Base-by-base conservation (phyloP, 1,140 invertebrate genomes). In the Magallana angulata region DNA sequence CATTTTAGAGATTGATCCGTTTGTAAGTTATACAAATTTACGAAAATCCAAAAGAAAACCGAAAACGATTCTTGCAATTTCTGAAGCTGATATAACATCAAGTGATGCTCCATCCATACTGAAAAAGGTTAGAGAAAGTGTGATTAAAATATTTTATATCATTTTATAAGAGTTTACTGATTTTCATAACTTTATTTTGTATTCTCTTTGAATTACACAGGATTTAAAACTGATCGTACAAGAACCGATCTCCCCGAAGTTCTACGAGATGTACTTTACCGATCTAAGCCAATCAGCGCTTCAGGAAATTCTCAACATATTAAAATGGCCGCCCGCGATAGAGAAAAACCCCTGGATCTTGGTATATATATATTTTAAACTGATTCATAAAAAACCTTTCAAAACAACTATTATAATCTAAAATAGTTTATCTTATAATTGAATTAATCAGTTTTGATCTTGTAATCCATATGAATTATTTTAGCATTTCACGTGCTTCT, bases 231-330 rank as follows among this genome's bases (percentile, higher is more conserved):
- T 82, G 48, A 18, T 57, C 56, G 48, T 82, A 18, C 14, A 82
- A 16, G 86, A 87, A 80, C 86, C 86, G 14, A 82, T 87, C 3
- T 57, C 80, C 1, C 30, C 24, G 62, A 81, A 83, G 8, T 87
- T 87, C 48, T 18, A n/a, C 18, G 48, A 82, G 14, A 6, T 24
- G 5, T 57, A 11, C 36, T 58, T 82, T 57, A 57, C 81, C 9
- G 14, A 82, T 16, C 48, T 82, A 9, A 82, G 48, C 81, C n/a
- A 58, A 18, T 57, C 48, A 9, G 18, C 48, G n/a, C 56, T 82
- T 14, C 81, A 82, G 48, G 81, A 82, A 57, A 12, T 18, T 3
- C 57, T 82, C n/a, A 82, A 82, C 12, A 57, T 82, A 16, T 7
- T 9, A n/a, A 82, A n/a, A 82, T 82, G 81, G 81, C 81, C 81